phyloP scores from a whole-genome alignment of 1,140 invertebrate genomes.

The Helicorthomorpha holstii region DNA sequence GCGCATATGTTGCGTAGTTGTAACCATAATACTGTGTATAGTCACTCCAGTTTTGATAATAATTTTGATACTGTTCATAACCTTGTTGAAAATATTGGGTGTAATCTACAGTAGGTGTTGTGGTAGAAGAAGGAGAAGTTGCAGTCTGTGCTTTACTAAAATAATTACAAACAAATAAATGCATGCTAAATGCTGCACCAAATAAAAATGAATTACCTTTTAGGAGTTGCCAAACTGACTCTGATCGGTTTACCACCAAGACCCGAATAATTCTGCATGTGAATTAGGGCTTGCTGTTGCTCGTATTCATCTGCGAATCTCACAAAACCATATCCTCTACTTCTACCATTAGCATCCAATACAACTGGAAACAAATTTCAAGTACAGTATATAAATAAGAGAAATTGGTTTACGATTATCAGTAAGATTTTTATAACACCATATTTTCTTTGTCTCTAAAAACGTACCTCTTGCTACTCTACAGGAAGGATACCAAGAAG shows the following conservation, averaged over 20 bases:
- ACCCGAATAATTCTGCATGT: slow-evolving; percentile 33
- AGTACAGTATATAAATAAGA: neutral
- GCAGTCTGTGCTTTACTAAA: neutral
- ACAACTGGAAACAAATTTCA: slow-evolving; percentile 60
- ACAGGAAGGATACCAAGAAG: slow-evolving; percentile 75
- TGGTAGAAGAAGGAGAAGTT: neutral
- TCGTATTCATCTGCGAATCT: slow-evolving; percentile 86
- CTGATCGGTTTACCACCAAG: slow-evolving; percentile 29
- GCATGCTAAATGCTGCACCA: neutral
- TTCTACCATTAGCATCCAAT: slow-evolving; percentile 67
- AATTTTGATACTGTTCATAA: slow-evolving; percentile 19
- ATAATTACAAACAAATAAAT: slow-evolving; percentile 2
- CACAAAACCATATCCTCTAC: slow-evolving; percentile 94
- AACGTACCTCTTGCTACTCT: slow-evolving; percentile 83
- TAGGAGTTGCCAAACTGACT: slow-evolving; percentile 32
- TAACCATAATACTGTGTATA: slow-evolving; percentile 41
- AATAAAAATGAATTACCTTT: slow-evolving; percentile 52
- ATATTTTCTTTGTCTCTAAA: no score
- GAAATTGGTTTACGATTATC: neutral
- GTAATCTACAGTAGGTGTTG: slow-evolving; percentile 13
- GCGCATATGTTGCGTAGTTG: slow-evolving; percentile 39
- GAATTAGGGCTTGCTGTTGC: slow-evolving; percentile 71
- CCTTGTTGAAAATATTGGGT: slow-evolving; percentile 12
- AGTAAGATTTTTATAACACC: neutral
- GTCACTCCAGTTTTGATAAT: slow-evolving; percentile 14